Evolutionary conservation across 2,797 vertebrate genomes (phyloP).

Genomic region (Intellagama lesueurii): DNA sequence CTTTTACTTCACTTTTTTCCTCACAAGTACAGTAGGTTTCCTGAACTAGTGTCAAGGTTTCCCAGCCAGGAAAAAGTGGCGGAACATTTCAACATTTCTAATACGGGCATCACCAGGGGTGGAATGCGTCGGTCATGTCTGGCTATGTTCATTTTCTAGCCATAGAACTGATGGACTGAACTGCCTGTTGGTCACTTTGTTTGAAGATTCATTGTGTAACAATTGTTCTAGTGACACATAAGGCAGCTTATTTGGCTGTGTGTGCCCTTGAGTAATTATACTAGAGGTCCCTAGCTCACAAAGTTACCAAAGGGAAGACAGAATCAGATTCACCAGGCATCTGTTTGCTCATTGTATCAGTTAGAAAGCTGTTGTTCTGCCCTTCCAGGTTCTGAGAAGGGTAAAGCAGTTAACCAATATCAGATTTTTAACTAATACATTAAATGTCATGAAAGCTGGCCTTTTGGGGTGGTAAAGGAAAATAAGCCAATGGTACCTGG

Average conservation of each 20-base stretch:
- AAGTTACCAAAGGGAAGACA: not conserved
- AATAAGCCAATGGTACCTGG: too few relatives aligned
- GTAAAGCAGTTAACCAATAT: conserved; percentile 5
- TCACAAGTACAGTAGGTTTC: conserved; percentile 84
- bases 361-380: not conserved
- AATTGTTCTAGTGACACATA: not conserved
- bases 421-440: not conserved
- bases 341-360: not conserved
- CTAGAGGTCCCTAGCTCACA: not conserved
- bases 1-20: conserved; percentile 81
- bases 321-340: not conserved
- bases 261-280: not conserved
- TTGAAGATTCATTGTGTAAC: not conserved
- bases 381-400: not conserved
- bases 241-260: not conserved
- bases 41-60: conserved; percentile 75
- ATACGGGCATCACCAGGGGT: conserved; percentile 73
- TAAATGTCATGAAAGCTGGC: not conserved
- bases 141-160: conserved; percentile 57
- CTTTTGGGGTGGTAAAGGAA: not conserved
- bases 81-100: conserved; percentile 69
- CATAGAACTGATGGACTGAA: conserved; percentile 32
- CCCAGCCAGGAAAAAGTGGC: conserved; percentile 83
- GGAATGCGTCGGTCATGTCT: conserved; percentile 73
- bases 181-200: not conserved